Base-by-base conservation (phyloP, 2,113 vertebrate genomes). In the Nymphicus hollandicus region DNA sequence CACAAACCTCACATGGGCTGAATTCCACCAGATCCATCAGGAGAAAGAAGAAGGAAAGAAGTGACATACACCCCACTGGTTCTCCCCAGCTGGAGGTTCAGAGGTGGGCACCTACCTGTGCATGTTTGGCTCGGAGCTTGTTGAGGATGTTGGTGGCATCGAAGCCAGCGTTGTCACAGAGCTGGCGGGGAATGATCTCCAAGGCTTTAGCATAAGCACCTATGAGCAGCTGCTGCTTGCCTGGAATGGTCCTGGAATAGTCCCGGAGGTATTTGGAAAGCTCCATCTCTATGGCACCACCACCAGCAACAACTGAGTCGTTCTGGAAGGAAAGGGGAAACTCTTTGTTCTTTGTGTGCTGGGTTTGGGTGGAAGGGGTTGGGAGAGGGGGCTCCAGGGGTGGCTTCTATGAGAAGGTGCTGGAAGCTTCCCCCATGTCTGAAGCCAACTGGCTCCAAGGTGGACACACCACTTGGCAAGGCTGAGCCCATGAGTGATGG, bases 71-170 rank as follows among this genome's bases (percentile, higher is more conserved):
- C 12, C 1, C 7, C 6, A 3, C 13, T 1, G 11, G 50, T 4
- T 37, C 14, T 63, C 11, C 27, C 20, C 29, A 1, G 0, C 20
- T n/a, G 55, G 13, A 58, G 2, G 47, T 17, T 10, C 39, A 28
- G 13, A 27, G 12, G 39, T 1, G 15, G 71, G 53, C 43, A 81
- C 97, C 52, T 90, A 99, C 99, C 99, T 99, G 99, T 0, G 99
- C 99, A 5, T 99, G 99, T 93, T 99, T 99, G 69, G 99, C 99
- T 0, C 99, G 97, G n/a, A 99, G 98, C 82, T 99, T 99, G 98
- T 99, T 99, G 49, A 99, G 98, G 91, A 99, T 99, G 98, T 99
- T 99, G 91, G 99, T 99, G 93, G 99, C 99, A n/a, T 99, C 99
- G 2, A 99, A 99, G 93, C 99, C 99, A 3, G 99, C 99, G 10